Evolutionary conservation across 2,888 invertebrate species (phyloP), one percentile per base, ranked within the genome.

Genomic region (Melanophora roralis): DNA sequence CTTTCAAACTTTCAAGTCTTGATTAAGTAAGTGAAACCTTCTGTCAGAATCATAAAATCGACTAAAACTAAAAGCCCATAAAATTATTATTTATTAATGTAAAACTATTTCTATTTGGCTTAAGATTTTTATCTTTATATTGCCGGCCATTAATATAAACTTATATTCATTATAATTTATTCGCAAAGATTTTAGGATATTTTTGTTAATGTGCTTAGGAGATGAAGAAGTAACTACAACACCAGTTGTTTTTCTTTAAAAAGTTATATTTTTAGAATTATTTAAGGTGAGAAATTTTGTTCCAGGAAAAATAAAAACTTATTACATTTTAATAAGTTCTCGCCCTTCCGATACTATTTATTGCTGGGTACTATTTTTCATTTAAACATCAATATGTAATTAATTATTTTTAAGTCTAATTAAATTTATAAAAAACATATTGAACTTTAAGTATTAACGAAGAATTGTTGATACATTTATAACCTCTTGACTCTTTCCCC

Each of bases 71-170:
- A 36, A 68, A 57, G 43, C n/a, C n/a, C n/a, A n/a, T 32, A 49
- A 23, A n/a, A n/a, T n/a, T n/a, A n/a, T n/a, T n/a, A n/a, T n/a
- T n/a, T 65, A 53, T 60, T 55, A 51, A 62, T 67, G 68, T 34
- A 62, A 51, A 59, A 19, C 40, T 40, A 38, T 47, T 62, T 78
- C 62, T 36, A 64, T 34, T 49, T 69, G 57, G 62, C 40, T 64
- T 74, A 69, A 64, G 73, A 78, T 78, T 64, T 49, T n/a, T 57
- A 68, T 73, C 68, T 68, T 57, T 68, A 40, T 12, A 62, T 36
- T 21, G 21, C 4, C 53, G 43, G 62, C 38, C 16, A 36, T 69
- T 45, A 53, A 73, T n/a, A 9, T 73, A 49, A 60, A 49, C 59
- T 72, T 36, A 72, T 60, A 53, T 55, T 47, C 45, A 60, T 19